phyloP scores from a whole-genome alignment of 2,797 vertebrate genomes.

The Ptychadena robeensis region DNA sequence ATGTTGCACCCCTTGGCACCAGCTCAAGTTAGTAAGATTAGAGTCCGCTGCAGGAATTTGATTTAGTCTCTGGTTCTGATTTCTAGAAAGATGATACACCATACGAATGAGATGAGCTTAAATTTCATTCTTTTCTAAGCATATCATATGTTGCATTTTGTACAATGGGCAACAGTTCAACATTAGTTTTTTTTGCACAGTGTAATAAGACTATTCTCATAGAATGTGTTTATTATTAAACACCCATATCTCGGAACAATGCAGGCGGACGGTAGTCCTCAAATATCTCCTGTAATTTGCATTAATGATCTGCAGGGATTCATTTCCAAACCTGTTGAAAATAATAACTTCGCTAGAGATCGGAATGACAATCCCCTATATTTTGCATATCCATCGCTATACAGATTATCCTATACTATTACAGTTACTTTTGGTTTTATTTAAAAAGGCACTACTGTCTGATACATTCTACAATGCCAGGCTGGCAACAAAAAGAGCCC shows the following conservation, averaged over 20 bases:
- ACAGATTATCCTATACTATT: not conserved
- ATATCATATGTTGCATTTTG: slow-evolving; percentile 58
- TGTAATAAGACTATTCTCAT: slow-evolving; percentile 41
- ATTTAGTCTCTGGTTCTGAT: slow-evolving; percentile 75
- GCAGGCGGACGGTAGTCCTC: not conserved
- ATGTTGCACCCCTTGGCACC: slow-evolving; percentile 67
- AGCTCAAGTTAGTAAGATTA: slow-evolving; percentile 69
- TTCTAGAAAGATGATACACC: slow-evolving; percentile 73
- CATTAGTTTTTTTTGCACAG: slow-evolving; percentile 40
- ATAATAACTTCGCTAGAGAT: not conserved
- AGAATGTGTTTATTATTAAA: slow-evolving; percentile 51
- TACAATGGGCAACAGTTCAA: slow-evolving; percentile 55
- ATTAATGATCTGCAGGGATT: not conserved
- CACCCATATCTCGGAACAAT: not conserved
- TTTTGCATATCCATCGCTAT: not conserved
- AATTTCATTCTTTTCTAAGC: slow-evolving; percentile 59
- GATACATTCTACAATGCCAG: not conserved
- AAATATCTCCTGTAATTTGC: not conserved
- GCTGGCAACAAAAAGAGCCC: not conserved
- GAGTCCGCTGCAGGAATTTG: slow-evolving; percentile 72
- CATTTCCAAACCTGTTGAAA: slow-evolving; percentile 3
- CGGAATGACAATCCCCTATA: not conserved
- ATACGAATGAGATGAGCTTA: slow-evolving; percentile 58
- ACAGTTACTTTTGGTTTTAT: too few species aligned
- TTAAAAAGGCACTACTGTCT: too few species aligned